Conservation (phyloP, 2,113 vertebrate species). For the Onychostruthus taczanowskii region DNA sequence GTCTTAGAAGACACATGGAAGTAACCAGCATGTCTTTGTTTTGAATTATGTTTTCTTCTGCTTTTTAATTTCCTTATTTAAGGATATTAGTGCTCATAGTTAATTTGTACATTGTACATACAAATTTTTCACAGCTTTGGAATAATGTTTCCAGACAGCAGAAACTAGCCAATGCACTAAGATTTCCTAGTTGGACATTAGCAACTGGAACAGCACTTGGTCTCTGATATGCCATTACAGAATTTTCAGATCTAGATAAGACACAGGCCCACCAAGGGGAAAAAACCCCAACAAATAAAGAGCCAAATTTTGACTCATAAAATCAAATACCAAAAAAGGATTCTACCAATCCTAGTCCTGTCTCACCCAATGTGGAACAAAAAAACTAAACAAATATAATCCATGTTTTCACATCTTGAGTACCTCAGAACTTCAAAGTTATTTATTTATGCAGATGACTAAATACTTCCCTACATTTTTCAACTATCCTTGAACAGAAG, state of each 20-base stretch:
- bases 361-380: not conserved
- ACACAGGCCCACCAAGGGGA: rapidly evolving
- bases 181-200: not conserved
- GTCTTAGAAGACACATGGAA: not conserved
- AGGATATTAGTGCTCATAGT: not conserved
- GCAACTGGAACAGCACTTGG: not conserved
- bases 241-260: not conserved
- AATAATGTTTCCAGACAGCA: not conserved
- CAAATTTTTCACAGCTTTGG: not conserved
- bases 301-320: not conserved
- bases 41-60: not conserved
- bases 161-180: not conserved
- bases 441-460: not conserved
- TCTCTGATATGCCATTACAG: not conserved
- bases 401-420: not conserved
- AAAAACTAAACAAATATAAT: not conserved
- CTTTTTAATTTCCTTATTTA: not conserved
- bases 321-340: not conserved
- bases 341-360: not conserved
- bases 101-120: not conserved
- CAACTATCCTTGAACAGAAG: not conserved
- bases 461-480: not conserved
- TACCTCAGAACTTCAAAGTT: not conserved
- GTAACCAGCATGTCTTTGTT: not conserved
- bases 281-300: not conserved